Evolutionary conservation across 2,888 invertebrate genomes (phyloP).

Genomic region (Polymixis lichenea): DNA sequence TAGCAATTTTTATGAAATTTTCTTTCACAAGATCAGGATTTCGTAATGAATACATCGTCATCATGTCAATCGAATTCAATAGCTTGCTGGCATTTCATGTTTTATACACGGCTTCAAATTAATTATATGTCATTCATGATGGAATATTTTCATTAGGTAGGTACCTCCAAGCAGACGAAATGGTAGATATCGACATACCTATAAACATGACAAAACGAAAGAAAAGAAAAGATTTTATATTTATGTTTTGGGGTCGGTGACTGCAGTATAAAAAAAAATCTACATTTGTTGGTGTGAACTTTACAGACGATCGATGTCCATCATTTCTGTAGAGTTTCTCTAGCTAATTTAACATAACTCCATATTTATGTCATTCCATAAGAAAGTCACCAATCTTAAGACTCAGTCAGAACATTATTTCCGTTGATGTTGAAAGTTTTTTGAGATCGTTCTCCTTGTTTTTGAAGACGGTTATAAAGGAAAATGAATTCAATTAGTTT

Average conservation of each 20-base stretch:
- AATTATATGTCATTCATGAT: background rate
- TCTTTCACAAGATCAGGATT: conserved; percentile 28
- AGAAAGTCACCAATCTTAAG: too few species aligned
- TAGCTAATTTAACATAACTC: background rate
- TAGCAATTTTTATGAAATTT: conserved; percentile 30
- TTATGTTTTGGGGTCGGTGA: background rate
- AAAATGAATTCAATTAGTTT: too few species aligned
- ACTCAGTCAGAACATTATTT: too few species aligned
- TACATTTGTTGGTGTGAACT: background rate
- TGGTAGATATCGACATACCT: background rate
- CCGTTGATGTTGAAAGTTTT: too few species aligned
- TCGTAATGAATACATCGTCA: conserved; percentile 18
- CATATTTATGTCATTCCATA: conserved; percentile 1
- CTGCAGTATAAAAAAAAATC: background rate
- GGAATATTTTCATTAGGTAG: background rate
- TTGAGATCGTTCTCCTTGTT: too few species aligned
- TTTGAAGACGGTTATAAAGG: too few species aligned
- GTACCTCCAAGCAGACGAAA: background rate
- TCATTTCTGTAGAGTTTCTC: background rate
- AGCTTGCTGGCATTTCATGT: conserved; percentile 2
- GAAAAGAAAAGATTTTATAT: background rate
- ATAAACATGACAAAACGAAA: too few species aligned
- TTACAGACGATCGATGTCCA: background rate
- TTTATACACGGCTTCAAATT: background rate
- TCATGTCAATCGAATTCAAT: conserved; percentile 22